Conservation (phyloP, 2,113 vertebrate genomes). For the Neolamprologus variostigma region DNA sequence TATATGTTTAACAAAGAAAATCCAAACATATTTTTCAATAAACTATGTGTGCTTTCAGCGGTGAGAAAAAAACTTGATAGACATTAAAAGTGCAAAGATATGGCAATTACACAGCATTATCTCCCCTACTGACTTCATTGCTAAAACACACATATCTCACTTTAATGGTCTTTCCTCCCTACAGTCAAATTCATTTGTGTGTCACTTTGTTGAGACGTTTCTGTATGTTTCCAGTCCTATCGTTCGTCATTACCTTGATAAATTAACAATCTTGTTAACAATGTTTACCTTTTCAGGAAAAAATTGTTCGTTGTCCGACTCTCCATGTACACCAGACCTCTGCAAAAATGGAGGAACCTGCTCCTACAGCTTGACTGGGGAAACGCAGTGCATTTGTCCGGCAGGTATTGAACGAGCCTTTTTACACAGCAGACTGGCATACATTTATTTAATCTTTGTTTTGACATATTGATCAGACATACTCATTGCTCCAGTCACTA, state of each 20-base stretch:
- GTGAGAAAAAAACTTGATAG: not conserved
- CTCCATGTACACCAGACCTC: constrained; percentile 57
- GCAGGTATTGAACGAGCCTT: constrained; percentile 50
- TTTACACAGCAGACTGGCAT: not conserved
- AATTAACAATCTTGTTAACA: not conserved
- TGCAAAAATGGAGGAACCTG: constrained; percentile 74
- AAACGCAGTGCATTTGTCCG: constrained; percentile 60
- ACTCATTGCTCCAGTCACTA: not conserved
- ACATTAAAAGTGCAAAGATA: not conserved
- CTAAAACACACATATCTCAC: not conserved
- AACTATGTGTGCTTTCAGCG: not conserved
- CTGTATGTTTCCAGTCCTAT: not conserved
- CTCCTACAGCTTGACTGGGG: constrained; percentile 29
- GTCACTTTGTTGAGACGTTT: not conserved
- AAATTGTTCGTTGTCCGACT: constrained; percentile 69
- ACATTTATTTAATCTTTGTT: not conserved
- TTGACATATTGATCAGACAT: not conserved
- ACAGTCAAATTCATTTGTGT: not conserved
- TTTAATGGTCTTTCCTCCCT: not conserved
- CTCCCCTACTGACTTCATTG: not conserved
- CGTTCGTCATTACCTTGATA: not conserved
- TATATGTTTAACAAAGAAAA: not conserved
- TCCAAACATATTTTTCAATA: not conserved
- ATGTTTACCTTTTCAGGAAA: constrained; percentile 69
- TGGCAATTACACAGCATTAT: not conserved